A percentile compares a stretch with the other conserved stretches of the same genome.
phyloP scores from a whole-genome alignment of 2,113 vertebrate genomes.

The Thalassoma bifasciatum region DNA sequence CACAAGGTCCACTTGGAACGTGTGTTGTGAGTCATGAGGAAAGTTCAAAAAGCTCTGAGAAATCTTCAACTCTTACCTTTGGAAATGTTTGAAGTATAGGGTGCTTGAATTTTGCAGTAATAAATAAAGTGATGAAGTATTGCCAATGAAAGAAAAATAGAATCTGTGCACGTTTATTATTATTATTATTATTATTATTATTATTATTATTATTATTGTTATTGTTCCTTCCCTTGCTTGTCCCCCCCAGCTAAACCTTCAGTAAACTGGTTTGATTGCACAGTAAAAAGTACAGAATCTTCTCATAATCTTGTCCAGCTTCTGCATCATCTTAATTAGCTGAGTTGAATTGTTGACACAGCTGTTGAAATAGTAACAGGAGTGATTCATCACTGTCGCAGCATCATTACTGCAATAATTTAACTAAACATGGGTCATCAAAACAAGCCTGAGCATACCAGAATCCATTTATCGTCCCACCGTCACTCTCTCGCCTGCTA shows the following conservation, averaged over 20 bases:
- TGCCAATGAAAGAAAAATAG: no score
- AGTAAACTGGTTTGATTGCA: no score
- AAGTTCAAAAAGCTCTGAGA: background rate
- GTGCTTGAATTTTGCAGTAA: no score
- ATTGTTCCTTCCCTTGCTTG: no score
- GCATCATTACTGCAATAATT: slow-evolving; percentile 77
- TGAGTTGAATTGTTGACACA: slow-evolving; percentile 58
- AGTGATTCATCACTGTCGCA: slow-evolving; percentile 70
- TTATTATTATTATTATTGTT: no score
- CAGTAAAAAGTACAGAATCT: background rate
- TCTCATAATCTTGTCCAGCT: slow-evolving; percentile 8
- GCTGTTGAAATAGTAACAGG: slow-evolving; percentile 63
- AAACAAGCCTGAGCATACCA: slow-evolving; percentile 68
- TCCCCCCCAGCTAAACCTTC: no score
- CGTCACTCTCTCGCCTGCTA: slow-evolving; percentile 48
- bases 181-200: no score
- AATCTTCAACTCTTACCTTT: no score
- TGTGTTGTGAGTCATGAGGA: background rate
- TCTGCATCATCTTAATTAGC: slow-evolving; percentile 26
- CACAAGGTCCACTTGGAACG: background rate
- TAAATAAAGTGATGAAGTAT: no score
- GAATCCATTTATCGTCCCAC: slow-evolving; percentile 68
- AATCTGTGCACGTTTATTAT: no score
- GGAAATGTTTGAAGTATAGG: no score
- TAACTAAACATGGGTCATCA: slow-evolving; percentile 70